Percentiles rank a stretch among this genome's conserved stretches.
phyloP scores from a whole-genome alignment of 1,140 invertebrate species.

The Gryllus bimaculatus region DNA sequence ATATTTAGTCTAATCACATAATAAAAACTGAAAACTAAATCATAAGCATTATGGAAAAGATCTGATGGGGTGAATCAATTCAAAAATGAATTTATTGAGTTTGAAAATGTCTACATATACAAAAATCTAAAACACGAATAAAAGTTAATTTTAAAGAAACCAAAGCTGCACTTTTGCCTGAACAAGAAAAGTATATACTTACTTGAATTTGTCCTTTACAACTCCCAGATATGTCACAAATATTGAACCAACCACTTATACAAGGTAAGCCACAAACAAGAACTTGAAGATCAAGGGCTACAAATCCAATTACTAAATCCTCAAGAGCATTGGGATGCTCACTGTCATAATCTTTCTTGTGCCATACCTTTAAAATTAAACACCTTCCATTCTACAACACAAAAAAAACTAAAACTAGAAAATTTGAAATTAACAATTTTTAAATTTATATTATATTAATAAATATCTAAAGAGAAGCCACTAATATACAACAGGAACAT shows the following conservation, averaged over 20 bases:
- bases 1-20: no score
- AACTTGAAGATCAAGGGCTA: conserved; percentile 46
- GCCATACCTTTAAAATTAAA: conserved; percentile 51
- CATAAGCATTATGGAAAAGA: no score
- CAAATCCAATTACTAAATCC: conserved; percentile 45
- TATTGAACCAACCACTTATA: conserved; percentile 51
- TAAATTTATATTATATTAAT: no score
- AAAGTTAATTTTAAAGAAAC: no score
- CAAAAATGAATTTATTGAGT: no score
- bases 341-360: conserved; percentile 31
- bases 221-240: conserved; percentile 48
- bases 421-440: neutral
- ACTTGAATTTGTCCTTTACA: conserved; percentile 51
- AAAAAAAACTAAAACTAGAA: conserved; percentile 19
- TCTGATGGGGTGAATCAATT: no score
- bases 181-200: neutral
- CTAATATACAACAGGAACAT: no score
- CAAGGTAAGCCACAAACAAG: conserved; percentile 40
- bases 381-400: conserved; percentile 43
- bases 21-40: no score
- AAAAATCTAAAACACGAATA: no score
- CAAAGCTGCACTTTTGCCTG: no score
- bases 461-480: no score
- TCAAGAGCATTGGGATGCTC: conserved; percentile 33
- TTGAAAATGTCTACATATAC: no score